Percentiles rank a stretch among this genome's conserved stretches.
Evolutionary conservation across 2,888 invertebrate genomes (phyloP).

Genomic region (Itoplectis maculator): DNA sequence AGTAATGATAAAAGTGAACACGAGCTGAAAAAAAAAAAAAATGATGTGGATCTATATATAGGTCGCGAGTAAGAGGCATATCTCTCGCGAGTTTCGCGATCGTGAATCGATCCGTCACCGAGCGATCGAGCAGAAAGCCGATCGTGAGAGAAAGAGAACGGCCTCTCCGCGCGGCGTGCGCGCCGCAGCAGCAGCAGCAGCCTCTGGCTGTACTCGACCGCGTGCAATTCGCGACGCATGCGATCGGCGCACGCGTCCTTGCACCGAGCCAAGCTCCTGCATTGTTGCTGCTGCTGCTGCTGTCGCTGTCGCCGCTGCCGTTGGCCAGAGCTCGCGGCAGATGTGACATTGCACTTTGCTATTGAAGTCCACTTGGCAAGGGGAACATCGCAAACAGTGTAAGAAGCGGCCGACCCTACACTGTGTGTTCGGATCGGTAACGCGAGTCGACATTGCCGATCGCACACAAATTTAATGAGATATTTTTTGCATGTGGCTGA

Average conservation of each 20-base stretch:
- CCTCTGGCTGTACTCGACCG: conserved; percentile 34
- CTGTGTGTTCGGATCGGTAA: background rate
- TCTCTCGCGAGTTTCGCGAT: conserved; percentile 30
- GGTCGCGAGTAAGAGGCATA: conserved; percentile 69
- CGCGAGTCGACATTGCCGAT: background rate
- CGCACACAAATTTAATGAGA: background rate
- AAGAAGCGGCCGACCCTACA: conserved; percentile 6
- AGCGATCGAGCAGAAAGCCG: conserved; percentile 42
- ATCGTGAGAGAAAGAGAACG: conserved; percentile 68
- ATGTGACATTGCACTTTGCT: conserved; percentile 70
- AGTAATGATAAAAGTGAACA: conserved; percentile 36
- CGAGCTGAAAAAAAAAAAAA: conserved; percentile 17
- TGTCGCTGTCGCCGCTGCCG: conserved; percentile 22
- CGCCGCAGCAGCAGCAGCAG: conserved; percentile 30
- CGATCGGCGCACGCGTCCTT: conserved; percentile 67
- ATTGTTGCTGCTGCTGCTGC: conserved; percentile 48
- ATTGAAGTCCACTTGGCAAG: conserved; percentile 32
- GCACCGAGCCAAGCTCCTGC: conserved; percentile 56
- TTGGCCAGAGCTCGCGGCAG: conserved; percentile 46
- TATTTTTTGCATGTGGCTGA: too few relatives aligned
- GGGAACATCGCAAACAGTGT: conserved; percentile 35
- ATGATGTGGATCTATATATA: conserved; percentile 66
- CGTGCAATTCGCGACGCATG: conserved; percentile 58
- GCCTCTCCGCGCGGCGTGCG: conserved; percentile 71
- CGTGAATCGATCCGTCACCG: conserved; percentile 44